These are phyloP conservation scores for Varanus komodoensis DNA, from an alignment of 2,113 vertebrate genomes.

Conservation along the genomic window DNA sequence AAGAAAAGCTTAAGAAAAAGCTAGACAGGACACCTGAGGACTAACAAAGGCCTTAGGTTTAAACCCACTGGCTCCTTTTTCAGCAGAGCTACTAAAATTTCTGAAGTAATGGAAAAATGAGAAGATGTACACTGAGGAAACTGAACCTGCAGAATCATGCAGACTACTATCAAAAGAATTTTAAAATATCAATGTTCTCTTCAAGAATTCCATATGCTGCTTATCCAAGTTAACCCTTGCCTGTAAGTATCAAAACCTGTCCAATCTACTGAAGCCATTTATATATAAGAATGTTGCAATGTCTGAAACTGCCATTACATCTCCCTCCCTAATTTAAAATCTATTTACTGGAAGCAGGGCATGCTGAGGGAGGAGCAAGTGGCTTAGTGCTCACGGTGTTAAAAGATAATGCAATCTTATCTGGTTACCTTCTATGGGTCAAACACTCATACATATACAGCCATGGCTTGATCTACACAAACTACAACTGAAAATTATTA, in stretches of 20 bases:
- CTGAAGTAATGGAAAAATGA: background rate
- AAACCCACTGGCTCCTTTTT: slow-evolving; percentile 44
- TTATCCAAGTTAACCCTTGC: background rate
- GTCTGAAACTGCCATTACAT: background rate
- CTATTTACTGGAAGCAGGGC: background rate
- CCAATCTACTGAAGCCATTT: background rate
- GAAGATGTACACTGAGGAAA: background rate
- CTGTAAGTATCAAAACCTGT: background rate
- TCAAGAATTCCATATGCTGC: background rate
- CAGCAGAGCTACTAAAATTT: slow-evolving; percentile 39
- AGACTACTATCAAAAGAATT: background rate
- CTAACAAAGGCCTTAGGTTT: slow-evolving; percentile 61
- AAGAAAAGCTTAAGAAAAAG: background rate
- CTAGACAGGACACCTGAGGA: slow-evolving; percentile 17
- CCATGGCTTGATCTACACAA: background rate
- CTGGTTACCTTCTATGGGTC: background rate
- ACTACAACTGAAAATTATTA: background rate
- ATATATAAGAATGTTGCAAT: background rate
- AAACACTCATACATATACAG: background rate
- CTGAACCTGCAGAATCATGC: background rate
- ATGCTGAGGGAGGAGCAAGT: background rate
- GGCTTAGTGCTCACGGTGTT: background rate
- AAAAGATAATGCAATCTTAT: background rate
- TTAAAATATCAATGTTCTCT: background rate
- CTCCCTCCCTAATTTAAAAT: background rate